These are phyloP conservation scores for Tethea ocularis DNA, from an alignment of 2,888 invertebrate species.

Conservation along the genomic window DNA sequence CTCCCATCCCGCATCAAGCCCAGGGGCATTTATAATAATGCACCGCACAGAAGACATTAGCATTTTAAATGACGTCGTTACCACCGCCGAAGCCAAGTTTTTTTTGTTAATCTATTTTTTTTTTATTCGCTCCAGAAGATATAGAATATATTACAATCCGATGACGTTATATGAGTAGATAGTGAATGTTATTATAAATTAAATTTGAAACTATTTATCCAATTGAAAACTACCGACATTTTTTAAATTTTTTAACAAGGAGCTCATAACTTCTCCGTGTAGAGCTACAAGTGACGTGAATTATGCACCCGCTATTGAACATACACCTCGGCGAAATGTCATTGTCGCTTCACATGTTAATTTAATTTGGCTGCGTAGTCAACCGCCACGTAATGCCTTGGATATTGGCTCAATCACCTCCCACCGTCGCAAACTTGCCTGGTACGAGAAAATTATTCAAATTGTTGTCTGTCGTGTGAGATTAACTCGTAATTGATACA, in stretches of 20 bases:
- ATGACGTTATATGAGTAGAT: background rate
- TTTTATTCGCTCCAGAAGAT: background rate
- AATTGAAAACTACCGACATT: no score
- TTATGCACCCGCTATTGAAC: constrained; percentile 47
- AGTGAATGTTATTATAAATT: background rate
- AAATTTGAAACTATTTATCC: background rate
- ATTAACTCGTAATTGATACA: constrained; percentile 46
- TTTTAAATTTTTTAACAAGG: no score
- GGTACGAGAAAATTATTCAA: constrained; percentile 50
- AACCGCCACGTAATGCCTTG: constrained; percentile 45
- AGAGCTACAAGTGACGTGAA: constrained; percentile 44
- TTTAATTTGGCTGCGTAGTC: constrained; percentile 64
- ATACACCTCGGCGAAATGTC: constrained; percentile 43
- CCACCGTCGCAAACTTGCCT: constrained; percentile 37
- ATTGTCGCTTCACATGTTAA: constrained; percentile 64
- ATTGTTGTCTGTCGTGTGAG: constrained; percentile 33
- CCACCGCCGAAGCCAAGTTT: background rate
- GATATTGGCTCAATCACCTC: constrained; percentile 57
- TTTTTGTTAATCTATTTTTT: background rate
- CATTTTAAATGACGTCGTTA: constrained; percentile 50
- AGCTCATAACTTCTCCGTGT: constrained; percentile 45
- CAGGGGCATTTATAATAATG: constrained; percentile 37
- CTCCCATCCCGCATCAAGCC: constrained; percentile 11
- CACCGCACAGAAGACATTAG: constrained; percentile 50
- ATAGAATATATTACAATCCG: background rate